These are phyloP conservation scores for Drosophila lini DNA, from an alignment of 1,140 invertebrate genomes.

Conservation along the genomic window DNA sequence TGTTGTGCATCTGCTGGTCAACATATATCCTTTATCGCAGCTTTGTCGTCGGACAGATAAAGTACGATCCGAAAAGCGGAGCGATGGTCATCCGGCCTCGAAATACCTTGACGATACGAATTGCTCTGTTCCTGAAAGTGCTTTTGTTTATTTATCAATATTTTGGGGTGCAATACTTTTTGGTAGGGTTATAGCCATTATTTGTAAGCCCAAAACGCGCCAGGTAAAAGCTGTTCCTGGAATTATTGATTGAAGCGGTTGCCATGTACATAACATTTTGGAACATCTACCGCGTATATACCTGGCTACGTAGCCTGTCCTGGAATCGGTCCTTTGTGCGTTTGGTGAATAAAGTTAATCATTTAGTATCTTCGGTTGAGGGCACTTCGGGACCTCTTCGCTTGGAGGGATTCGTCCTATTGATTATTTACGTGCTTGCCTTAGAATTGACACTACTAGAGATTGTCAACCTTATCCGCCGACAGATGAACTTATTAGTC, in stretches of 20 bases:
- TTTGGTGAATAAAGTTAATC: conserved; percentile 8
- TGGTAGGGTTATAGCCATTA: fast-evolving
- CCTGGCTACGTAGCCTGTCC: neutral
- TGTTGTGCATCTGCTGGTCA: neutral
- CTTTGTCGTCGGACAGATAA: neutral
- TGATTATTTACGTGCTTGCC: neutral
- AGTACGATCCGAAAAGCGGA: neutral
- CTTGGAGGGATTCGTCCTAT: neutral
- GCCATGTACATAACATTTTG: neutral
- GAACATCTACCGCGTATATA: neutral
- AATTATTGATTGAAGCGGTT: neutral
- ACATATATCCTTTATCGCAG: conserved; percentile 1
- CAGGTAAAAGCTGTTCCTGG: fast-evolving
- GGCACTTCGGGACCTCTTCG: neutral
- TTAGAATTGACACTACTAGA: neutral
- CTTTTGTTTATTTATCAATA: neutral
- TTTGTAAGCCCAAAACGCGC: fast-evolving
- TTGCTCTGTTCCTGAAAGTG: neutral
- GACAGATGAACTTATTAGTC: neutral
- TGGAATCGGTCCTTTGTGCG: conserved; percentile 12
- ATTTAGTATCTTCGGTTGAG: neutral
- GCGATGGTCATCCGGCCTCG: neutral
- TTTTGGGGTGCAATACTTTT: fast-evolving
- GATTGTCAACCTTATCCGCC: neutral
- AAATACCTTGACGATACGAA: neutral